phyloP scores from a whole-genome alignment of 2,797 vertebrate genomes.

The Ptychadena robeensis region DNA sequence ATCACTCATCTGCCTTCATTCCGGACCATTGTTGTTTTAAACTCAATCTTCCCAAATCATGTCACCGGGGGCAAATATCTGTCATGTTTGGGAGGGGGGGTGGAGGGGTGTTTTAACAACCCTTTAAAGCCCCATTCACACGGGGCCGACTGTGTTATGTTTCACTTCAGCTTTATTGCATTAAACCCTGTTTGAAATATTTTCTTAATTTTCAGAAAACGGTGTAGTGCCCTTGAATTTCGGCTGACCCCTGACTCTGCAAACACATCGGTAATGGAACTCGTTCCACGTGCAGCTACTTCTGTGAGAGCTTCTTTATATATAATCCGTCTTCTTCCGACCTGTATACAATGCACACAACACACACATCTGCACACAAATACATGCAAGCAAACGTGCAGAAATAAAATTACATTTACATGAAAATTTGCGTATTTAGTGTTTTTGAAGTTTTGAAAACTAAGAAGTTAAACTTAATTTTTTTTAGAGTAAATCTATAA shows the following conservation, averaged over 20 bases:
- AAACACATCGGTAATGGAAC: slow-evolving; percentile 42
- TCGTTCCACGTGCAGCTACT: slow-evolving; percentile 21
- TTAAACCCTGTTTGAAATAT: slow-evolving; percentile 28
- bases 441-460: no score
- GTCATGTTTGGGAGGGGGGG: not conserved
- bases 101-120: not conserved
- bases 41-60: not conserved
- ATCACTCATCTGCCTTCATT: not conserved
- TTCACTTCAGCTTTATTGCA: slow-evolving; percentile 32
- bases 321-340: not conserved
- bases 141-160: slow-evolving; percentile 9
- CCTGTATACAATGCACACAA: not conserved
- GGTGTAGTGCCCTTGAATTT: slow-evolving; percentile 22
- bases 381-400: no score
- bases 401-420: no score
- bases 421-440: no score
- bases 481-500: no score
- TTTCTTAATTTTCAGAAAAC: slow-evolving; percentile 35
- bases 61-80: not conserved
- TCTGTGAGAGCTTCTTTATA: not conserved
- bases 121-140: not conserved
- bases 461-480: no score
- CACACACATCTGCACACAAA: not conserved
- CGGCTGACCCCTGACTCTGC: slow-evolving; percentile 35
- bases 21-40: not conserved